Percentiles rank a stretch among this genome's conserved stretches.
These are phyloP conservation scores for Polyommatus iphigenia DNA, from an alignment of 2,888 invertebrate genomes.

Conservation along the genomic window DNA sequence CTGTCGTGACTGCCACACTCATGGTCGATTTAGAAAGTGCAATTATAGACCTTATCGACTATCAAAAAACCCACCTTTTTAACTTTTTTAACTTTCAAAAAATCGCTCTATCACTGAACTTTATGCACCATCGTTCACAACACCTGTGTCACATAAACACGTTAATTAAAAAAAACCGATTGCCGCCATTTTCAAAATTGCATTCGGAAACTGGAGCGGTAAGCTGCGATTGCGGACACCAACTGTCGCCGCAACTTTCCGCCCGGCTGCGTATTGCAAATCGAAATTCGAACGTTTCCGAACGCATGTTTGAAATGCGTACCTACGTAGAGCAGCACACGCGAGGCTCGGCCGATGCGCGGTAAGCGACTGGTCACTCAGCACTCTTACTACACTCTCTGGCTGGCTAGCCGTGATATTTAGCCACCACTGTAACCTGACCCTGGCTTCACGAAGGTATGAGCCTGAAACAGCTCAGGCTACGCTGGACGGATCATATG, in stretches of 20 bases:
- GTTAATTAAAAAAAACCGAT: conserved; percentile 53
- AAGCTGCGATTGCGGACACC: conserved; percentile 53
- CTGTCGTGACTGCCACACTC: conserved; percentile 71
- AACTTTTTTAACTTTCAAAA: conserved; percentile 47
- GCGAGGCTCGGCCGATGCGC: conserved; percentile 71
- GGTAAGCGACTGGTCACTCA: conserved; percentile 67
- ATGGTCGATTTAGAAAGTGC: conserved; percentile 78
- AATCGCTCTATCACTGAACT: conserved; percentile 54
- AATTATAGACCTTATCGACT: conserved; percentile 61
- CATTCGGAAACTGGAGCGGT: conserved; percentile 53
- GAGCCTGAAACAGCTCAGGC: conserved; percentile 45
- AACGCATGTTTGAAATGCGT: conserved; percentile 72
- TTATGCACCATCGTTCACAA: conserved; percentile 73
- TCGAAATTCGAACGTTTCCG: conserved; percentile 55
- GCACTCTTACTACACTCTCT: conserved; percentile 58
- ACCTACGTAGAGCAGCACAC: conserved; percentile 68
- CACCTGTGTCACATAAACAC: conserved; percentile 65
- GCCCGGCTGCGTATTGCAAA: conserved; percentile 66
- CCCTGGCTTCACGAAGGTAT: conserved; percentile 36
- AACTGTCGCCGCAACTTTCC: conserved; percentile 62
- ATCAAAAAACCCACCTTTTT: conserved; percentile 60
- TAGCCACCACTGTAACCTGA: conserved; percentile 48
- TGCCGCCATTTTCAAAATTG: conserved; percentile 61
- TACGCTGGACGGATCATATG: conserved; percentile 44
- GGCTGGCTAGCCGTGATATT: conserved; percentile 68